Conservation (phyloP, 1,140 invertebrate genomes). For the Eupristina koningsbergeri region DNA sequence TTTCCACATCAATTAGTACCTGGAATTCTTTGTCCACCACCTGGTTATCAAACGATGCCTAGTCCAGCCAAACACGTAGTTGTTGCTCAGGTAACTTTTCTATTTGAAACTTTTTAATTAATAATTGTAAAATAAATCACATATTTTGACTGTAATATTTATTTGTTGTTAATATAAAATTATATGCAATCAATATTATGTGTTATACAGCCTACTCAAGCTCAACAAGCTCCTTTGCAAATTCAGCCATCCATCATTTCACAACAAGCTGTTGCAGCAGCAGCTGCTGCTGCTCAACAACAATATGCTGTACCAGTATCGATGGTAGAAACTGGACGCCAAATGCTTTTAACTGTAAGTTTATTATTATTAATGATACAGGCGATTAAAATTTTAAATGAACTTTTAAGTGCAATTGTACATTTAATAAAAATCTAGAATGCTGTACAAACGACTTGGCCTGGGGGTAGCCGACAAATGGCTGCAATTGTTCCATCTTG, state of each 20-base stretch:
- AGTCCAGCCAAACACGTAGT: conserved; percentile 91
- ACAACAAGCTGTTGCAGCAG: conserved; percentile 77
- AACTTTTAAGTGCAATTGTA: background rate
- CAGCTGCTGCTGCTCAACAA: conserved; percentile 78
- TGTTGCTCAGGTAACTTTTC: conserved; percentile 76
- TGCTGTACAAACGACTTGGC: conserved; percentile 88
- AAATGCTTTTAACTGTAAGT: conserved; percentile 79
- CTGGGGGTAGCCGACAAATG: conserved; percentile 83
- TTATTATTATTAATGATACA: background rate
- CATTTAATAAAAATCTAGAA: conserved; percentile 71
- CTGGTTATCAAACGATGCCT: conserved; percentile 88
- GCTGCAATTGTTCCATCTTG: conserved; percentile 90
- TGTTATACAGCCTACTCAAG: conserved; percentile 64
- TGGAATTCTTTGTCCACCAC: conserved; percentile 89
- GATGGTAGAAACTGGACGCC: conserved; percentile 86
- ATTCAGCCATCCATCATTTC: conserved; percentile 81
- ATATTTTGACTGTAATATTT: no score
- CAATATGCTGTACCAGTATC: conserved; percentile 90
- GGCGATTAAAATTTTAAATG: no score
- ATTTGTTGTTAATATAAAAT: background rate
- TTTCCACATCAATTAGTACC: conserved; percentile 92
- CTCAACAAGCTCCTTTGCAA: conserved; percentile 74
- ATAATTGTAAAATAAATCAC: background rate
- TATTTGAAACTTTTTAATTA: background rate
- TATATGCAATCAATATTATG: background rate